Evolutionary conservation across 2,113 vertebrate species (phyloP), one percentile per base, ranked within the genome.

Genomic region (Syrmaticus mikado): DNA sequence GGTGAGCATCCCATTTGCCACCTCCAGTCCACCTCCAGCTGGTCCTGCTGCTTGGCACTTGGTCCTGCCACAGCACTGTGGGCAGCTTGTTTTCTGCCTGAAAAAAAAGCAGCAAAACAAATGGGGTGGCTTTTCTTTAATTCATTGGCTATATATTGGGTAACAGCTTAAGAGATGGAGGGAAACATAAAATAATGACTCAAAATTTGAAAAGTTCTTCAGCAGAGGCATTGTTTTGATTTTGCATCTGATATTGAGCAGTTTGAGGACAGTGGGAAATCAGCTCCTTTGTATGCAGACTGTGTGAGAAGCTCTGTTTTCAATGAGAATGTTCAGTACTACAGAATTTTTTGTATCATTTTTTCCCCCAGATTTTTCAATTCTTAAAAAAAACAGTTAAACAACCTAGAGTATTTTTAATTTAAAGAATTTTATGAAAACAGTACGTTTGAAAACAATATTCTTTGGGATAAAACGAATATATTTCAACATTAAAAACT

Each of bases 281-380:
- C 40, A 36, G 7, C 6, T 32, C 27, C 14, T 0, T 1, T 25
- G 18, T 11, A 27, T 17, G 3, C 11, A 5, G 17, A 38, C 2
- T 5, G 38, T 17, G 11, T 4, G 48, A 55, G 15, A 32, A 38
- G 21, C 1, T 0, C 24, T 64, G 36, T 19, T 1, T 2, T 46
- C 46, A 30, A 34, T 22, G 73, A 45, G 88, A 75, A 32, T 61
- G 40, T 38, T 57, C n/a, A 43, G 57, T 38, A 43, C 82, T 70
- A 48, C 22, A 62, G 50, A 71, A 79, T 8, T 76, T 76, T 79
- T 34, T 40, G 46, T 12, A 18, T 34, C 10, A 52, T 62, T 62
- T 24, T n/a, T 40, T 40, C 22, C 22, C 19, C 36, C 15, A 27
- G 32, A 61, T 38, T 82, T 76, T 89, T 87, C 62, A 48, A 25